Base-by-base conservation (phyloP, 2,113 vertebrate genomes). In the Chlorodrepanis virens region DNA sequence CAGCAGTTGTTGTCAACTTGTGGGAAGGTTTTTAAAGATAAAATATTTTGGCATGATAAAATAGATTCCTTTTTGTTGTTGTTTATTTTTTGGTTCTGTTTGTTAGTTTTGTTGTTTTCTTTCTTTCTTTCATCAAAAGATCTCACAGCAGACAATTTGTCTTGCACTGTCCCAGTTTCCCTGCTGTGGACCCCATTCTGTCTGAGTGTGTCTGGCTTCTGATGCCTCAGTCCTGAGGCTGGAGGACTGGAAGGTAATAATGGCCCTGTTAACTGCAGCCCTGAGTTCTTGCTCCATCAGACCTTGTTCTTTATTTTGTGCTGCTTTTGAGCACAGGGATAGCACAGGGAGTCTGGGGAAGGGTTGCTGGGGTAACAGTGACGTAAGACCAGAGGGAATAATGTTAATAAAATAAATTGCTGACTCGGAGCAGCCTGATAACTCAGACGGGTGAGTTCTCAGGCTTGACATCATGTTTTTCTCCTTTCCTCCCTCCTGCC, bases 371-470 rank as follows among this genome's bases (percentile, higher is more conserved):
- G 61, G 89, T 89, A 94, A 97, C 94, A 2, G 3, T 75, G 68
- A 94, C 0, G 3, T 82, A 74, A 87, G 54, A 71, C 82, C 45
- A 71, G 65, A 70, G 95, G 92, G 92, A 97, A 96, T 94, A 90
- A 84, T 54, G 61, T 89, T 97, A 94, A 96, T 97, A 95, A 96
- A 97, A 95, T 64, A 92, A 96, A 81, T 91, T 93, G 94, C 92
- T 97, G 96, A 96, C 92, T 97, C 0, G 6, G 42, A 94, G 83
- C 44, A 91, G 93, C 49, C 42, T 91, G 91, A 87, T 94, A 96
- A 85, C 87, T 92, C 65, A 75, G 83, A 52, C 0, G 14, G n/a
- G 79, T 94, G 89, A 95, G 91, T 92, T 95, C 86, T 90, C 85
- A 89, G 37, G 54, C 90, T 92, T 95, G 79, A 96, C 79, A 90